These are phyloP conservation scores for Nipponacmea schrenckii DNA, from an alignment of 2,888 invertebrate genomes.

Conservation along the genomic window DNA sequence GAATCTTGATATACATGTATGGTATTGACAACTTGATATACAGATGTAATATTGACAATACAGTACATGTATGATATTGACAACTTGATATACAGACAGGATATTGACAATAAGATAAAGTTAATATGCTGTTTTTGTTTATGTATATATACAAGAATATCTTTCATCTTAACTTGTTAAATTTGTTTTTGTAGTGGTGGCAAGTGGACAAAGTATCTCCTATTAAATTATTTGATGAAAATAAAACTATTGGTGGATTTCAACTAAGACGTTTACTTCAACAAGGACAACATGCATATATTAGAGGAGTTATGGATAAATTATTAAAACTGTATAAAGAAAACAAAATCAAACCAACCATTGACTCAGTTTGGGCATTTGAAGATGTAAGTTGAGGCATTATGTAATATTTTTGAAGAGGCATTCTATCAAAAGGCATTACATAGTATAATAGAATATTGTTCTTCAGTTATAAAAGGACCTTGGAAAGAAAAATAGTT, in stretches of 20 bases:
- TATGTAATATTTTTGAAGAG: constrained; percentile 10
- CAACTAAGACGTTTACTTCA: constrained; percentile 85
- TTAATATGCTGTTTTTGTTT: no score
- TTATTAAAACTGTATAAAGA: constrained; percentile 82
- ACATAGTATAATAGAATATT: no score
- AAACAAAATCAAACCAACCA: constrained; percentile 82
- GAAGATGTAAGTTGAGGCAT: constrained; percentile 78
- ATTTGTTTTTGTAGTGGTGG: constrained; percentile 77
- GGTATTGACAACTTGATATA: no score
- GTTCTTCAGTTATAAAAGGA: no score
- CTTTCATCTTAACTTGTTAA: no score
- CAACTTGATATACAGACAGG: no score
- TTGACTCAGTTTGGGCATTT: constrained; percentile 88
- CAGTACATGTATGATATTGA: no score
- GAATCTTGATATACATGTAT: no score
- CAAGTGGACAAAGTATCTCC: constrained; percentile 91
- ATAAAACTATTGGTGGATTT: constrained; percentile 84
- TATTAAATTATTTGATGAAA: constrained; percentile 88
- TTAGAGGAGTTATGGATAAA: constrained; percentile 78
- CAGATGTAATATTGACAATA: no score
- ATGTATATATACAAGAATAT: no score
- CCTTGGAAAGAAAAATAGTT: no score
- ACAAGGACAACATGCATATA: constrained; percentile 72
- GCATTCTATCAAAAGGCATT: not conserved
- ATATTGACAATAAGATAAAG: no score